Evolutionary conservation across 37 sponge, comb jelly and placozoan genomes (phyloP).

Genomic region (Aplysina aerophoba): DNA sequence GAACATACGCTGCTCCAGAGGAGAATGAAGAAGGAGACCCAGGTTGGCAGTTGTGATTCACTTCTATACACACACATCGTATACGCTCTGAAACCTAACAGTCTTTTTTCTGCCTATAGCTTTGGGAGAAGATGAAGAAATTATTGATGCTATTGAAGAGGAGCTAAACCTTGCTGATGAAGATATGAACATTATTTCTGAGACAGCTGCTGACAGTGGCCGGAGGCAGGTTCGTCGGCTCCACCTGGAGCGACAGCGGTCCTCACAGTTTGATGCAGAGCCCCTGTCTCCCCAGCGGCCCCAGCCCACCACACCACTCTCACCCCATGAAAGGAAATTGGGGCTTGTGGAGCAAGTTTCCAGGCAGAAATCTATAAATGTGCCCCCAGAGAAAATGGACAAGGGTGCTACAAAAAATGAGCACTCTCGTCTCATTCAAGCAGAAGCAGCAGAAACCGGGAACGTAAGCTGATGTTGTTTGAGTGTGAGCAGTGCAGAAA

Average conservation of each 20-base stretch:
- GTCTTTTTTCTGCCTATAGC: not conserved
- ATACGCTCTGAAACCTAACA: too few species aligned
- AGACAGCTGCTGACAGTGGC: not conserved
- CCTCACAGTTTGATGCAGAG: not conserved
- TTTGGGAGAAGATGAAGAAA: not conserved
- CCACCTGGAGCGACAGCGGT: slow-evolving; percentile 3
- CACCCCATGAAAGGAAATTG: too few species aligned
- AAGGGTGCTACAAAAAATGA: not conserved
- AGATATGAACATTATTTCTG: not conserved
- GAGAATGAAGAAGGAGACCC: slow-evolving; percentile 25
- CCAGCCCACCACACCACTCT: too few species aligned
- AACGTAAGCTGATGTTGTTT: slow-evolving; percentile 47
- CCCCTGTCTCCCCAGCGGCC: not conserved
- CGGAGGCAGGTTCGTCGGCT: not conserved
- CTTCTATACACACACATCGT: too few species aligned
- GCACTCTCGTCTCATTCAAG: slow-evolving; percentile 39
- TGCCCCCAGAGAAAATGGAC: not conserved
- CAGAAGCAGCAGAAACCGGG: slow-evolving; percentile 66
- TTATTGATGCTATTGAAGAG: slow-evolving; percentile 15
- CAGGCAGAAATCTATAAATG: slow-evolving; percentile 7
- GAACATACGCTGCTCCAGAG: slow-evolving; percentile 41
- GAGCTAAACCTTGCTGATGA: not conserved
- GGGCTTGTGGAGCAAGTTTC: not conserved
- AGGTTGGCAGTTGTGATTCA: too few species aligned
- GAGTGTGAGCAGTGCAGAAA: too few species aligned